Base-by-base conservation (phyloP, 2,888 invertebrate genomes). In the Cephus pulcher region DNA sequence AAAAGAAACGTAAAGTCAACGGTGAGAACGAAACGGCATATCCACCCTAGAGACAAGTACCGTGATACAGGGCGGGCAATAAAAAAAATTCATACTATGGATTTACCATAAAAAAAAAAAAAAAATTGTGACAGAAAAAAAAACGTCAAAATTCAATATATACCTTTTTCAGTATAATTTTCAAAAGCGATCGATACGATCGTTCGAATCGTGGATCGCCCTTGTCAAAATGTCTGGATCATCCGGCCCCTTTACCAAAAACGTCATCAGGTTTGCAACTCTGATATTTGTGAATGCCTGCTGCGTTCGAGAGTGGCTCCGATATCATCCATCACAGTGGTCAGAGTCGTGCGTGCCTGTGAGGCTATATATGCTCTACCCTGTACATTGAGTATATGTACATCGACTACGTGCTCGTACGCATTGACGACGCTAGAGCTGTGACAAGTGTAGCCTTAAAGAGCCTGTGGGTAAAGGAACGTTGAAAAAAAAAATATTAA, bases 261-360 rank as follows among this genome's bases (percentile, higher is more conserved):
- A 56, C 9, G 56, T 23, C 56, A 9, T 56, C 79, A 80, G 78
- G 82, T 84, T 84, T 84, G 80, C 83, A 80, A 78, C 73, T 74
- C 71, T 81, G 82, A 85, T 85, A 85, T 86, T 85, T 83, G 86
- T 83, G 84, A 85, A 85, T 84, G 85, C 69, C 32, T 37, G 71
- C 81, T 78, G 80, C 77, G 81, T 85, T 85, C 81, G 81, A 80
- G 82, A 83, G 80, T 80, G 78, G 77, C 70, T 75, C 71, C 40
- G 33, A 15, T 34, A 9, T 23, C 71, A 71, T 71, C 32, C 71
- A 33, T 71, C 71, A 71, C 71, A 12, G 71, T 34, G 23, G 56
- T 56, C 56, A 56, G 23, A 56, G 56, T 56, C 56, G 56, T 56
- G 56, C 56, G 56, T 56, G 56, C 56, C 56, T 23, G 56, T 56